These are phyloP conservation scores for Papilio glaucus DNA, from an alignment of 1,140 invertebrate species.

Conservation along the genomic window DNA sequence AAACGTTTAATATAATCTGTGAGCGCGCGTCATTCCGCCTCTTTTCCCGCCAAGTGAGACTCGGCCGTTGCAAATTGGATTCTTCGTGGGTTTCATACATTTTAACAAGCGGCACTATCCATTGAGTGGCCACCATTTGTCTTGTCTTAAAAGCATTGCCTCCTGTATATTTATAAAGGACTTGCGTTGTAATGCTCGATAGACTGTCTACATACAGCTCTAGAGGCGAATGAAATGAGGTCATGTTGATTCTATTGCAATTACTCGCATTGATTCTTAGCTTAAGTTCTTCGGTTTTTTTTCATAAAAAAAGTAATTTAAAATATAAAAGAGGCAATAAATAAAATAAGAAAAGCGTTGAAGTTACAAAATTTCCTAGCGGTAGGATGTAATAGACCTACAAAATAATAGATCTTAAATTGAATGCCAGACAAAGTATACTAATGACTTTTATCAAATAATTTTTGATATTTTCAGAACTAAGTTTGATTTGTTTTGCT, in stretches of 20 bases:
- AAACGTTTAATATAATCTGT: slow-evolving; percentile 35
- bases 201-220: slow-evolving; percentile 9
- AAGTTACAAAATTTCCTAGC: no score
- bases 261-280: no score
- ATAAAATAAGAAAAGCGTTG: no score
- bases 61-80: slow-evolving; percentile 33
- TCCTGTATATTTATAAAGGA: slow-evolving; percentile 80
- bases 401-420: no score
- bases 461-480: no score
- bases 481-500: no score
- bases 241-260: slow-evolving; percentile 25
- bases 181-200: slow-evolving; percentile 40
- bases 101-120: slow-evolving; percentile 58
- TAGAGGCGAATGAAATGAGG: slow-evolving; percentile 2
- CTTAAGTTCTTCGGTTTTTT: no score
- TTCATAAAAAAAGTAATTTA: no score
- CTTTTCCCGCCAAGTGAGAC: slow-evolving; percentile 30
- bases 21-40: slow-evolving; percentile 31
- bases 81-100: slow-evolving; percentile 64
- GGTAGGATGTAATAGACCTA: no score
- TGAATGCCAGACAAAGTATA: no score
- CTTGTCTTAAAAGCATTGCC: slow-evolving; percentile 79
- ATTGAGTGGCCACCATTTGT: slow-evolving; percentile 63
- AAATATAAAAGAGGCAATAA: no score
- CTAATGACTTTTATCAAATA: no score